A percentile compares a stretch with the other conserved stretches of the same genome.
Evolutionary conservation across 2,797 vertebrate species (phyloP).

Genomic region (Echiichthys vipera): DNA sequence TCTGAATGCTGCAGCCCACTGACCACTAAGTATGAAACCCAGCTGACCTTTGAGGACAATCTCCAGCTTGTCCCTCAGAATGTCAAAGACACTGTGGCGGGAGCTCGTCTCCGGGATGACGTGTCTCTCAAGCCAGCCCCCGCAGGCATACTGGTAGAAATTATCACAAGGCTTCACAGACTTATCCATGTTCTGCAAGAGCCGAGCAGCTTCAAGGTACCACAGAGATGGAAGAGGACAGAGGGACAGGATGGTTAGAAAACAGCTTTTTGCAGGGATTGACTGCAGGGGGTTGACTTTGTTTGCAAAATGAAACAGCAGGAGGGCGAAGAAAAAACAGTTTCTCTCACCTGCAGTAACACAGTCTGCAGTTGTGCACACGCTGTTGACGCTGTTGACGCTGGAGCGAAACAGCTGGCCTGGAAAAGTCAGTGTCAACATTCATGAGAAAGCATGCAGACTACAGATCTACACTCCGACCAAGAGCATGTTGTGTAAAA

Average conservation of each 20-base stretch:
- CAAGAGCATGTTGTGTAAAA: slow-evolving; percentile 29
- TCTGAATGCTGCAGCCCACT: slow-evolving; percentile 49
- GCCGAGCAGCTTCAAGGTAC: slow-evolving; percentile 87
- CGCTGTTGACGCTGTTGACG: slow-evolving; percentile 65
- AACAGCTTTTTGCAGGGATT: neutral
- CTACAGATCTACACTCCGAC: slow-evolving; percentile 11
- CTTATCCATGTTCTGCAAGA: slow-evolving; percentile 95
- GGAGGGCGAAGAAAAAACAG: slow-evolving; percentile 18
- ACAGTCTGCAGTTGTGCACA: slow-evolving; percentile 91
- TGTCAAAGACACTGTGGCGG: slow-evolving; percentile 95
- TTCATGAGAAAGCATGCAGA: slow-evolving; percentile 30
- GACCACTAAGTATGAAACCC: slow-evolving; percentile 17
- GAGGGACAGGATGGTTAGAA: neutral
- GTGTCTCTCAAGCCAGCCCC: slow-evolving; percentile 92
- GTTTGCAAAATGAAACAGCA: slow-evolving; percentile 27
- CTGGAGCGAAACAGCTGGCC: slow-evolving; percentile 75
- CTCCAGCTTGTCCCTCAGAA: slow-evolving; percentile 94
- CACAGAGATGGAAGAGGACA: neutral
- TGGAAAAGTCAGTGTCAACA: slow-evolving; percentile 68
- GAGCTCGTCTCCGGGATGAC: slow-evolving; percentile 96
- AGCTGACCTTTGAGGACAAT: slow-evolving; percentile 94
- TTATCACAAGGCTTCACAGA: slow-evolving; percentile 90
- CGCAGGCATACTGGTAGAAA: slow-evolving; percentile 96
- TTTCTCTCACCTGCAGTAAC: slow-evolving; percentile 90
- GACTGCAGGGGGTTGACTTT: neutral